Evolutionary conservation across 37 sponge, comb jelly and placozoan species (phyloP), one percentile per base, ranked within the genome.

Genomic region (Amphimedon queenslandica): DNA sequence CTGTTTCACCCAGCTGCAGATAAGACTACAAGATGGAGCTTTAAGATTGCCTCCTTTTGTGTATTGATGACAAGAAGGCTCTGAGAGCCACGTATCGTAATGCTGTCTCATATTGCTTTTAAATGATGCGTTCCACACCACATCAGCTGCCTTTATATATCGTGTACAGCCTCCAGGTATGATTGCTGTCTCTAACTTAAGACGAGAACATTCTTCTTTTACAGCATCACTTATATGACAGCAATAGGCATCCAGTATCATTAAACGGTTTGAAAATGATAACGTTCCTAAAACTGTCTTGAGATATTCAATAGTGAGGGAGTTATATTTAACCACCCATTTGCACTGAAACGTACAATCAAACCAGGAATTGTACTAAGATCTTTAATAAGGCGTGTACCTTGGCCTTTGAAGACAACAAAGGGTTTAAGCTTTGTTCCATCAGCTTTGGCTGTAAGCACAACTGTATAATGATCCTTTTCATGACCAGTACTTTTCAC

Each of bases 281-380:
- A n/a, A n/a, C n/a, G n/a, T n/a, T n/a, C n/a, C n/a, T n/a, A n/a
- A n/a, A n/a, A n/a, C n/a, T n/a, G n/a, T n/a, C n/a, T n/a, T n/a
- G n/a, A n/a, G n/a, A n/a, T n/a, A n/a, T n/a, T n/a, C n/a, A n/a
- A n/a, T 34, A 28, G 87, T 86, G 24, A 86, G 28, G 0, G 40
- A 32, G 37, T 80, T n/a, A n/a, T 63, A 72, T 86, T 80, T 76
- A 86, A 70, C 77, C 87, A 75, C 2, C 75, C 79, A 58, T 85
- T 85, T 16, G 29, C 58, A 29, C 30, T 40, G 21, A 61, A 36
- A 11, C 76, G 72, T 21, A 66, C 70, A 2, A 80, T 43, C 29
- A 80, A 76, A 27, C 87, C 77, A 28, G 37, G n/a, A n/a, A n/a
- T n/a, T n/a, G n/a, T n/a, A n/a, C 60, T 3, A 21, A 11, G 4